These are phyloP conservation scores for Hylaeus volcanicus DNA, from an alignment of 1,140 invertebrate species.

Conservation along the genomic window DNA sequence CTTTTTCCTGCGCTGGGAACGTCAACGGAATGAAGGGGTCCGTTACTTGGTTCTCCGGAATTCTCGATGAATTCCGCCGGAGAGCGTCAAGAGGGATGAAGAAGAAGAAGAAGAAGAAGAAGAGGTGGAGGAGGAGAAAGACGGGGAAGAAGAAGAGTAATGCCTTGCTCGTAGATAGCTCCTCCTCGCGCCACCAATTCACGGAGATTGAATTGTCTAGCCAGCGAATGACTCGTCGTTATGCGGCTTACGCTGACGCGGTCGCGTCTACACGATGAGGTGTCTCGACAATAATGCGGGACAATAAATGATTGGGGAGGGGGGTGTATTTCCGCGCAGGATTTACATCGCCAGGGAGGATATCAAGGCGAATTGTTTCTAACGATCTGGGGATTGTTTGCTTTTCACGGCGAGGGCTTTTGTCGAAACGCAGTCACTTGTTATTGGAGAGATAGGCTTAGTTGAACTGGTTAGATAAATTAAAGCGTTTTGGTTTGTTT, in stretches of 20 bases:
- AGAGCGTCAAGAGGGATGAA: not conserved
- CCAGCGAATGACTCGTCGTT: conserved; percentile 55
- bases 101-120: not conserved
- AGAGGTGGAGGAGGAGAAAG: not conserved
- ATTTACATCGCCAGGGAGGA: not conserved
- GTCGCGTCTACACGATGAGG: conserved; percentile 20
- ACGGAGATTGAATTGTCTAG: conserved; percentile 62
- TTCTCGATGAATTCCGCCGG: conserved; percentile 46
- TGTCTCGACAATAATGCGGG: conserved; percentile 26
- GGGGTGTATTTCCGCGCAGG: not conserved
- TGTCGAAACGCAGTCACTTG: not conserved
- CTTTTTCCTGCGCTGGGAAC: not conserved
- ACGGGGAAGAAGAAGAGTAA: conserved; percentile 58
- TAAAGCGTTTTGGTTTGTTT: too few species aligned
- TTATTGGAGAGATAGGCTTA: too few species aligned
- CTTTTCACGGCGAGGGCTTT: too few species aligned
- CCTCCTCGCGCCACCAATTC: conserved; percentile 46
- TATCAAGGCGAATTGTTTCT: not conserved
- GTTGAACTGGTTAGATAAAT: too few species aligned
- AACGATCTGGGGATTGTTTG: not conserved
- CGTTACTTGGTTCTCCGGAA: conserved; percentile 11
- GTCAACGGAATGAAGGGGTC: conserved; percentile 27
- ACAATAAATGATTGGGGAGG: not conserved
- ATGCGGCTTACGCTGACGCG: conserved; percentile 42
- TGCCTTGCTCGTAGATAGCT: conserved; percentile 49